phyloP scores from a whole-genome alignment of 2,113 vertebrate species.

The Eidolon helvum region DNA sequence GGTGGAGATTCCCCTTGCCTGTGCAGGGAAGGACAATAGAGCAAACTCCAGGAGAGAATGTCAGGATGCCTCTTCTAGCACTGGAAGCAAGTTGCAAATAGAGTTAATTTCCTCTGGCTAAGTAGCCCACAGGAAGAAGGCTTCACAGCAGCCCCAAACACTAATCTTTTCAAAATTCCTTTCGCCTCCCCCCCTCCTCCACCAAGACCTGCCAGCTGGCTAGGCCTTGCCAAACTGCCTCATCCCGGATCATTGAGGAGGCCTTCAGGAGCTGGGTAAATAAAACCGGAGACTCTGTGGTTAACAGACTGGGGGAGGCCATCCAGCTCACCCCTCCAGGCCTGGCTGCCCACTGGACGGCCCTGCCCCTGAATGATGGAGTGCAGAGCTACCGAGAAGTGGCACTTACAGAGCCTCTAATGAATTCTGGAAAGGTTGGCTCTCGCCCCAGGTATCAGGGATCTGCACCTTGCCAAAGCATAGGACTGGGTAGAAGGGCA shows the following conservation, averaged over 20 bases:
- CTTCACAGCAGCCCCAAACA: slow-evolving; percentile 22
- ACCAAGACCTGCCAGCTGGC: slow-evolving; percentile 64
- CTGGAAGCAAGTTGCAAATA: slow-evolving; percentile 10
- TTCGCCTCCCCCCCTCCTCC: background rate
- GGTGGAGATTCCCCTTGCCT: background rate
- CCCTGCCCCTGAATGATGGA: background rate
- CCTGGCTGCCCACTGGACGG: background rate
- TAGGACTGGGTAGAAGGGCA: background rate
- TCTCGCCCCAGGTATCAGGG: rapidly evolving
- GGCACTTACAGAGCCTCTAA: background rate
- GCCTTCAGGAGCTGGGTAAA: slow-evolving; percentile 24
- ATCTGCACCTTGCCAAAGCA: background rate
- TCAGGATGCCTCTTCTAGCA: slow-evolving; percentile 14
- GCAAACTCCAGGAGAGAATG: background rate
- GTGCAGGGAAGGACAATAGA: slow-evolving; percentile 2
- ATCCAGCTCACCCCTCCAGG: background rate
- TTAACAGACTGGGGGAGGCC: background rate
- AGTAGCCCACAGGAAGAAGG: background rate
- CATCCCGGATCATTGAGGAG: background rate
- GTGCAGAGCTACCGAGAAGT: background rate
- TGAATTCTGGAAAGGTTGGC: background rate
- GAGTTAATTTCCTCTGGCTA: slow-evolving; percentile 54
- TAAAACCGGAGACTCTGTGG: background rate
- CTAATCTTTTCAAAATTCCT: slow-evolving; percentile 73
- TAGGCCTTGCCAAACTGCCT: slow-evolving; percentile 41